phyloP scores from a whole-genome alignment of 1,140 invertebrate genomes.

The Tribolium madens region DNA sequence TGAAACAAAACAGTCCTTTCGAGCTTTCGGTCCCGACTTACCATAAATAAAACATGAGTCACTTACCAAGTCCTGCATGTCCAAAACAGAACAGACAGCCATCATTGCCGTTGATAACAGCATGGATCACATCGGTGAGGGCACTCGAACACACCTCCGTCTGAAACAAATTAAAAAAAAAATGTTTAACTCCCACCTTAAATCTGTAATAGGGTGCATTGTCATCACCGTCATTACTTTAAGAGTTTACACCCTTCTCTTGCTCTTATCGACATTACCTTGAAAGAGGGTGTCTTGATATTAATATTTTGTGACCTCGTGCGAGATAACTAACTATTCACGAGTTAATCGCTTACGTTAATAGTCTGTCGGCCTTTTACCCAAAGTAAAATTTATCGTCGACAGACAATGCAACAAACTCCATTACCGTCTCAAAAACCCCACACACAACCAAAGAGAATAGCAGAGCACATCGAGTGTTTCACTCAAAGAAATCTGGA shows the following conservation, averaged over 20 bases:
- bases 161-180: slow-evolving; percentile 71
- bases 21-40: not conserved
- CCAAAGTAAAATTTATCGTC: not conserved
- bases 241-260: slow-evolving; percentile 26
- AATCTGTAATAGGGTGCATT: slow-evolving; percentile 18
- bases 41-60: slow-evolving; percentile 39
- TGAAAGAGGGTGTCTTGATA: slow-evolving; percentile 10
- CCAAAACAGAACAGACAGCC: slow-evolving; percentile 94
- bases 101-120: slow-evolving; percentile 93
- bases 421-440: not conserved
- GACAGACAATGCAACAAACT: slow-evolving; percentile 2
- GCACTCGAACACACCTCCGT: slow-evolving; percentile 90
- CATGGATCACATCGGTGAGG: slow-evolving; percentile 92
- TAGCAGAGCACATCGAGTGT: slow-evolving; percentile 45
- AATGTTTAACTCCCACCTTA: slow-evolving; percentile 43
- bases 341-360: slow-evolving; percentile 10
- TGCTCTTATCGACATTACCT: slow-evolving; percentile 22
- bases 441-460: slow-evolving; percentile 45
- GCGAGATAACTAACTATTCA: not conserved
- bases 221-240: slow-evolving; percentile 13
- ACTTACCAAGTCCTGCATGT: slow-evolving; percentile 89
- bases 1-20: slow-evolving; percentile 37
- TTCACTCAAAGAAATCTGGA: slow-evolving; percentile 56
- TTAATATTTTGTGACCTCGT: slow-evolving; percentile 36
- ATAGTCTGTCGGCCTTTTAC: not conserved